Evolutionary conservation across 1,140 invertebrate species (phyloP).

Genomic region (Psilanteris sp.): DNA sequence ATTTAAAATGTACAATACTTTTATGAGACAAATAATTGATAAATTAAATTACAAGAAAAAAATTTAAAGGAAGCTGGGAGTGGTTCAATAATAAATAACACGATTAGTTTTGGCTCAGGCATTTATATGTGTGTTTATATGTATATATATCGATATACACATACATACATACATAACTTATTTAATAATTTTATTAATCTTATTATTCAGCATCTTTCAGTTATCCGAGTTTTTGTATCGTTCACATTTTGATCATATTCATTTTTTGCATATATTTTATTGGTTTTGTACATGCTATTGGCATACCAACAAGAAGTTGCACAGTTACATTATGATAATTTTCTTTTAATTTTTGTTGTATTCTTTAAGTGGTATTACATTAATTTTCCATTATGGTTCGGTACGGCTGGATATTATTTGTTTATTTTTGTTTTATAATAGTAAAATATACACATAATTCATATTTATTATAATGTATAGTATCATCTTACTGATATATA

Average conservation of each 20-base stretch:
- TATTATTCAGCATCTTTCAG: constrained; percentile 60
- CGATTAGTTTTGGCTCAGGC: constrained; percentile 65
- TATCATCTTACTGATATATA: constrained; percentile 70
- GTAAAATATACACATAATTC: constrained; percentile 75
- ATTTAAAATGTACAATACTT: too few species aligned
- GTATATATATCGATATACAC: constrained; percentile 31
- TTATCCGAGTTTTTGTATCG: constrained; percentile 35
- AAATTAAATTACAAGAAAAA: too few species aligned
- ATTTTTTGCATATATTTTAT: constrained; percentile 56
- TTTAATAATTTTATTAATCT: constrained; percentile 60
- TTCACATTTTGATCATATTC: constrained; percentile 53
- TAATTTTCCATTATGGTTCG: constrained; percentile 63
- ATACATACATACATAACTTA: constrained; percentile 67
- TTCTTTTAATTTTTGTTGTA: constrained; percentile 51
- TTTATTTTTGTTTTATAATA: constrained; percentile 66
- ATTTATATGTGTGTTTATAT: constrained; percentile 69
- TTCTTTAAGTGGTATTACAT: constrained; percentile 67
- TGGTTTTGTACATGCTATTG: constrained; percentile 65
- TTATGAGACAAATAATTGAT: too few species aligned
- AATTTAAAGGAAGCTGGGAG: too few species aligned
- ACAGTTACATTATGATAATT: constrained; percentile 69
- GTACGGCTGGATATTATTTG: constrained; percentile 60
- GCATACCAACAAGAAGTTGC: constrained; percentile 65
- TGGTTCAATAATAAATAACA: too few species aligned
- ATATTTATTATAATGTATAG: constrained; percentile 70